Evolutionary conservation across 2,797 vertebrate genomes (phyloP).

Genomic region (Nyctalus aviator): DNA sequence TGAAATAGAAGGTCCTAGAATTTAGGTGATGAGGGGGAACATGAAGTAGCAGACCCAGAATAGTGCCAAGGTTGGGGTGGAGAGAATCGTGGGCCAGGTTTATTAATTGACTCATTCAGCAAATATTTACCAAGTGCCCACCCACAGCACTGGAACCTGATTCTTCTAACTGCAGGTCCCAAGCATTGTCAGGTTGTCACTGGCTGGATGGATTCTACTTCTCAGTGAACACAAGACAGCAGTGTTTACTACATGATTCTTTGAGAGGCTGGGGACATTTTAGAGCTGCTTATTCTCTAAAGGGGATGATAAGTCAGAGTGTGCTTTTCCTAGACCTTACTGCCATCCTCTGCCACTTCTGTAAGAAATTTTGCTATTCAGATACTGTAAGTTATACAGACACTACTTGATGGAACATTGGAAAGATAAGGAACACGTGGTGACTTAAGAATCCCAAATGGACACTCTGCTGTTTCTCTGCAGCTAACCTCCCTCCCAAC

Average conservation of each 20-base stretch:
- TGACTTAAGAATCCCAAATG: not conserved
- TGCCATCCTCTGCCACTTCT: slow-evolving; percentile 2
- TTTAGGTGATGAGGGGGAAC: not conserved
- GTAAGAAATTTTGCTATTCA: not conserved
- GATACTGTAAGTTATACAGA: not conserved
- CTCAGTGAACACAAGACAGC: not conserved
- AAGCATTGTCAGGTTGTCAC: not conserved
- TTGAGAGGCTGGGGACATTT: not conserved
- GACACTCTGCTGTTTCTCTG: not conserved
- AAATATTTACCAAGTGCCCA: not conserved
- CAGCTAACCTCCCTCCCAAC: not conserved
- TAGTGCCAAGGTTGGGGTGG: not conserved
- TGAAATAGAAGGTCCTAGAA: not conserved
- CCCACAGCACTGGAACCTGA: not conserved
- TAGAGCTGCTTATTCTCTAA: slow-evolving; percentile 3
- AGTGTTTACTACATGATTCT: not conserved
- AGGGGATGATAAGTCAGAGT: not conserved
- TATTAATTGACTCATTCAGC: not conserved
- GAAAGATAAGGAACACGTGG: not conserved
- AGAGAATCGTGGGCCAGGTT: not conserved
- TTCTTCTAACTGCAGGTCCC: not conserved
- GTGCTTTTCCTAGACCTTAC: not conserved
- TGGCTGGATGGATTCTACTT: not conserved
- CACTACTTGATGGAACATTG: not conserved
- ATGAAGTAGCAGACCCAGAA: not conserved